A percentile compares a stretch with the other conserved stretches of the same genome.
phyloP scores from a whole-genome alignment of 1,140 invertebrate species.

The Drosophila pruinosa region DNA sequence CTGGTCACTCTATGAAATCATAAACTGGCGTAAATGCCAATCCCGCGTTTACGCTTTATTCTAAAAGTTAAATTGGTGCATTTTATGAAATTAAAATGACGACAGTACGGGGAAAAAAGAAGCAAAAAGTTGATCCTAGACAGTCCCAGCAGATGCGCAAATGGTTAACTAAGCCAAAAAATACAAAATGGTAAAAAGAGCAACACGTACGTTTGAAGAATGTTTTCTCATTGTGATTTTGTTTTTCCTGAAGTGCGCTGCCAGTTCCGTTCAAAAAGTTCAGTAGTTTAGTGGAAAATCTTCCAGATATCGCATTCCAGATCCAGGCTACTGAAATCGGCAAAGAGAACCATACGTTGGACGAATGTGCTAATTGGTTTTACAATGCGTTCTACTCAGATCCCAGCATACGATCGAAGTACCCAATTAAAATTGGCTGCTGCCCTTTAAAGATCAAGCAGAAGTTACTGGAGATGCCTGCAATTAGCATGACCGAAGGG shows the following conservation, averaged over 20 bases:
- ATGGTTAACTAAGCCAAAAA: constrained; percentile 15
- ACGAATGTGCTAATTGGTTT: constrained; percentile 32
- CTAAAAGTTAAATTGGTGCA: not conserved
- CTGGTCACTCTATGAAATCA: constrained; percentile 10
- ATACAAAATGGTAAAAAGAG: not conserved
- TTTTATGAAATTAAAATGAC: not conserved
- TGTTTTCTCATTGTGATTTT: not conserved
- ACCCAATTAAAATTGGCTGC: not conserved
- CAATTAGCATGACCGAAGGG: too few species aligned
- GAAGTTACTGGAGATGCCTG: constrained; percentile 8
- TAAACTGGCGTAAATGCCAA: not conserved
- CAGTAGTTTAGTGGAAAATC: constrained; percentile 14
- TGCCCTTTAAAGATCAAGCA: constrained; percentile 12
- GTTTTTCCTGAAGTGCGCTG: not conserved
- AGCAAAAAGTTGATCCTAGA: not conserved
- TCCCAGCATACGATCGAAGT: constrained; percentile 13
- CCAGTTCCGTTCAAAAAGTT: constrained; percentile 25
- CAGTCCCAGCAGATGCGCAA: constrained; percentile 10
- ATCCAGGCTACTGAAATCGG: constrained; percentile 5
- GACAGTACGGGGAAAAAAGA: constrained; percentile 2
- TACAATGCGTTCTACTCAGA: constrained; percentile 30
- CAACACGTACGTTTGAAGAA: not conserved
- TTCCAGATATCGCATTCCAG: constrained; percentile 33
- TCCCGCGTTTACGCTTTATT: constrained; percentile 7
- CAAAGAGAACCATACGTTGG: not conserved